Evolutionary conservation across 2,888 invertebrate species (phyloP), one percentile per base, ranked within the genome.

Genomic region (Drosophila engyochracea): DNA sequence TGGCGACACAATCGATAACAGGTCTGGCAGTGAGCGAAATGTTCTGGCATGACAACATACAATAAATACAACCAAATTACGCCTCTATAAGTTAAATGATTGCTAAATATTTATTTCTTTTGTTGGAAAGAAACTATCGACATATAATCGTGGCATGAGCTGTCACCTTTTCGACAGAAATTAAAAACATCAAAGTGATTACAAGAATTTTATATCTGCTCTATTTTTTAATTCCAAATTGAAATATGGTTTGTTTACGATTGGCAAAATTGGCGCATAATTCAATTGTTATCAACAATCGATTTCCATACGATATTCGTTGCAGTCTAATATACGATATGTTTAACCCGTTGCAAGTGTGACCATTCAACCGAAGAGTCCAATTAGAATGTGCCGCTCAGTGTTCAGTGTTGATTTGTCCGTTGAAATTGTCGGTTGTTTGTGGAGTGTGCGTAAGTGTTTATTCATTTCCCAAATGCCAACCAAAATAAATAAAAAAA

Each of bases 341-440:
- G 22, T 3, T 37, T 37, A 51, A 31, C 41, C 52, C 52, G 71
- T 33, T 63, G n/a, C 30, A 25, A 80, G 78, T 79, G 78, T 80
- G 72, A 65, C 80, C 81, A 76, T 68, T 61, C 14, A 53, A 0
- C 6, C 7, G 7, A 55, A 31, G 7, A 69, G 37, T 63, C 49
- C 68, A 76, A 72, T 80, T 79, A 76, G 76, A 79, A 76, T 79
- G 39, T 80, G 73, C 79, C 79, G 81, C 79, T 69, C 66, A 47
- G 25, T 58, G 54, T 22, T 79, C 76, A 79, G 79, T 79, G 73
- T 64, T 47, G 69, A 76, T 79, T 79, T 81, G 81, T 73, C 79
- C 73, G 81, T 79, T 79, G 81, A 73, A 79, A 62, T 77, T 73
- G 77, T 69, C 77, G 77, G 77, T 77, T 77, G 76, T 47, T 47